phyloP scores from a whole-genome alignment of 2,113 vertebrate genomes.

The Petrocephalus microphthalmus region DNA sequence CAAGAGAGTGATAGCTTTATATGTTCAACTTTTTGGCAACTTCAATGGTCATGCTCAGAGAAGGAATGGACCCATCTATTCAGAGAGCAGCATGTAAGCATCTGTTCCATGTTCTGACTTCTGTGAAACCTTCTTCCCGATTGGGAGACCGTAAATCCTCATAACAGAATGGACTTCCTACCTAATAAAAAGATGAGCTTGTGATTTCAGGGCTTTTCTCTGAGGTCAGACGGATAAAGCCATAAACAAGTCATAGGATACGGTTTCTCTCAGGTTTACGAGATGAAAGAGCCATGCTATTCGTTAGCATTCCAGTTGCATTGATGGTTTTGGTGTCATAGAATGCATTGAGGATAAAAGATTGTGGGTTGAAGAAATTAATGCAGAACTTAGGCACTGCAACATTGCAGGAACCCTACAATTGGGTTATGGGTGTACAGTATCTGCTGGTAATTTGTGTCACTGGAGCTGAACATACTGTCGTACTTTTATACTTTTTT shows the following conservation, averaged over 20 bases:
- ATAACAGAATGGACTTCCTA: background rate
- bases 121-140: background rate
- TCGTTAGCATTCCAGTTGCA: background rate
- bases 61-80: background rate
- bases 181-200: background rate
- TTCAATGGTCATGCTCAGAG: background rate
- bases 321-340: background rate
- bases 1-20: background rate
- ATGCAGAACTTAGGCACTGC: background rate
- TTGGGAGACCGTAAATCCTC: background rate
- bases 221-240: background rate
- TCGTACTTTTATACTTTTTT: background rate
- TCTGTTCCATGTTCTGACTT: background rate
- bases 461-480: background rate
- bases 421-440: background rate
- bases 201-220: background rate
- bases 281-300: background rate
- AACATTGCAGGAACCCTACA: background rate
- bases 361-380: background rate
- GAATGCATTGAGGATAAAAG: background rate
- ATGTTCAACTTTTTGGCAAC: background rate
- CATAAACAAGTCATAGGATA: background rate
- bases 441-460: background rate
- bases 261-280: background rate
- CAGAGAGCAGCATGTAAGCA: background rate